Percentiles rank a stretch among this genome's conserved stretches.
Conservation (phyloP, 2,113 vertebrate species). For the Psephotus haematonotus region DNA sequence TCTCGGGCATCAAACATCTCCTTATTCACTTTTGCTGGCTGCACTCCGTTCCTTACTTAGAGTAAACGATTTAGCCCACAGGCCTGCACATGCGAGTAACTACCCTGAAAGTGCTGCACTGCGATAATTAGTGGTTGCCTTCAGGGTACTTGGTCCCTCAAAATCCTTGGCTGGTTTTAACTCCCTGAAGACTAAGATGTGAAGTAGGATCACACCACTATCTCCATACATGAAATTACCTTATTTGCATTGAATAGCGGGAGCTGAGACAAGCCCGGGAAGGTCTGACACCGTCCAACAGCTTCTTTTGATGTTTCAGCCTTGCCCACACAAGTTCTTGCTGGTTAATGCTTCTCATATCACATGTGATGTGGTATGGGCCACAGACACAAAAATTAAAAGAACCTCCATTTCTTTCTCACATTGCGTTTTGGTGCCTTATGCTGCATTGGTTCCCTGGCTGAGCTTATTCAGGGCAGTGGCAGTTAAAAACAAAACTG, state of each 20-base stretch:
- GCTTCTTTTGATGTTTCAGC: not conserved
- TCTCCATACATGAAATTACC: not conserved
- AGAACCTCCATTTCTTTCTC: not conserved
- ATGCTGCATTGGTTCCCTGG: not conserved
- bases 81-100: not conserved
- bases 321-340: not conserved
- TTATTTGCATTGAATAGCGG: slow-evolving; percentile 17
- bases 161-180: not conserved
- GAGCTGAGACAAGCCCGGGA: not conserved
- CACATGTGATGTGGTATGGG: not conserved
- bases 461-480: not conserved
- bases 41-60: not conserved
- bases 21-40: not conserved
- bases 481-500: not conserved
- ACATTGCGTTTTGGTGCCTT: not conserved
- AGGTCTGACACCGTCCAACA: not conserved
- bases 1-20: not conserved
- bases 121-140: not conserved
- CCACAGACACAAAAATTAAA: not conserved
- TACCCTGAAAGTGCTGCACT: not conserved
- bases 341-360: not conserved
- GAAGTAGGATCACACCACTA: not conserved
- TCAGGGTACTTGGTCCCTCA: not conserved
- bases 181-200: not conserved
- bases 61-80: not conserved